A percentile compares a stretch with the other conserved stretches of the same genome.
Conservation (phyloP, 2,888 invertebrate genomes). For the Ichneumon xanthorius region DNA sequence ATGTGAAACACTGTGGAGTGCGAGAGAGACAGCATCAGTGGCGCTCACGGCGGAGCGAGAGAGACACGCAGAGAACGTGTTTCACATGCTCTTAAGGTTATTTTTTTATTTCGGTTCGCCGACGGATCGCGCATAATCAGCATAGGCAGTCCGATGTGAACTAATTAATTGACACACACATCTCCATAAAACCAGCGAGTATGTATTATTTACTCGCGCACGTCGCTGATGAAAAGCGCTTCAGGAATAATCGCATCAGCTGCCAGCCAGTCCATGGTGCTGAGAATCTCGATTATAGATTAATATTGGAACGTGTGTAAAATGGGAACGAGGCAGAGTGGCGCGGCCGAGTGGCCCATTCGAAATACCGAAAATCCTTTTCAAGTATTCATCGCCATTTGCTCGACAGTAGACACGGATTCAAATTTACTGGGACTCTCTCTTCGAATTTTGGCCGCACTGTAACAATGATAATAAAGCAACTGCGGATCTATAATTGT, state of each 20-base stretch:
- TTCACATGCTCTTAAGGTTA: too few species aligned
- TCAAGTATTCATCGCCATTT: background rate
- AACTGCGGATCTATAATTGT: background rate
- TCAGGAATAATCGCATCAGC: slow-evolving; percentile 8
- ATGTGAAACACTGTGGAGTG: too few species aligned
- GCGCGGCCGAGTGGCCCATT: background rate
- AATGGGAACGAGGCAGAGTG: background rate
- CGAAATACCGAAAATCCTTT: slow-evolving; percentile 18
- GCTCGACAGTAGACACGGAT: background rate
- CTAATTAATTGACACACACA: background rate
- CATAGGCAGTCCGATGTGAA: background rate
- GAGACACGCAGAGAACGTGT: too few species aligned
- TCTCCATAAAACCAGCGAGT: background rate
- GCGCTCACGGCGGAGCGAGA: too few species aligned
- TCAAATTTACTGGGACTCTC: slow-evolving; percentile 6
- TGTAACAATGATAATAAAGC: background rate
- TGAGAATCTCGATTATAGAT: slow-evolving; percentile 10
- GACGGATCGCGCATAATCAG: background rate
- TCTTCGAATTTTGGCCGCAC: background rate
- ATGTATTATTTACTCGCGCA: background rate
- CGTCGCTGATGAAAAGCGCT: background rate
- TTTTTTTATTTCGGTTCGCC: slow-evolving; percentile 9
- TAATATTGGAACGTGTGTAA: background rate
- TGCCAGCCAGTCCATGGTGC: background rate
- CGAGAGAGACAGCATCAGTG: too few species aligned